A percentile compares a stretch with the other conserved stretches of the same genome.
These are phyloP conservation scores for Myotis yumanensis DNA, from an alignment of 2,113 vertebrate genomes.

Conservation along the genomic window DNA sequence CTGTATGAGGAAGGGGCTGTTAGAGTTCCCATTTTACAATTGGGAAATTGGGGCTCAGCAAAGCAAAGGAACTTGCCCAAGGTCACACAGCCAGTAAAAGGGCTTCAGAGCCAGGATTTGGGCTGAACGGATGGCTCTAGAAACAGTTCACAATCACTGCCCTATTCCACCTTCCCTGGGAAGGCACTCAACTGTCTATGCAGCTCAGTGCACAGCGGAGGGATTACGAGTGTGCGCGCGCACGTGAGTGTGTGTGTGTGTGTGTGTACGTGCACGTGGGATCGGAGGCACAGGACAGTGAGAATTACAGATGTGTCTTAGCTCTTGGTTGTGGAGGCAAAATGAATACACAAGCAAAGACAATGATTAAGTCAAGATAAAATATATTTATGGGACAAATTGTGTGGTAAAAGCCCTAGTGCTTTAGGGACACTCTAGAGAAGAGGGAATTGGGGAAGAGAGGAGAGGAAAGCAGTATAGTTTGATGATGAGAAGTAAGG, in stretches of 20 bases:
- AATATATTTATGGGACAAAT: neutral
- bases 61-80: neutral
- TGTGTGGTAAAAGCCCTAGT: neutral
- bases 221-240: no score
- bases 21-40: neutral
- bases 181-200: neutral
- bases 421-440: neutral
- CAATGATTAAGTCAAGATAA: neutral
- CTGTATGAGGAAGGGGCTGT: neutral
- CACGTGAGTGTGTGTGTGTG: no score
- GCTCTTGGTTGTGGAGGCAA: neutral
- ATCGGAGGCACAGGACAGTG: neutral
- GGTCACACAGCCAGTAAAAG: neutral
- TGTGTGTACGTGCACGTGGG: rapidly evolving
- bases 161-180: neutral
- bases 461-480: neutral
- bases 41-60: neutral
- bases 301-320: neutral
- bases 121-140: neutral
- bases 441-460: neutral
- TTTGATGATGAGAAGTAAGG: neutral
- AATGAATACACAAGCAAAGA: neutral
- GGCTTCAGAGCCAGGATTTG: neutral
- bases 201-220: neutral
- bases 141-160: neutral